Conservation (phyloP, 2,797 vertebrate genomes). For the Sarcophilus harrisii region DNA sequence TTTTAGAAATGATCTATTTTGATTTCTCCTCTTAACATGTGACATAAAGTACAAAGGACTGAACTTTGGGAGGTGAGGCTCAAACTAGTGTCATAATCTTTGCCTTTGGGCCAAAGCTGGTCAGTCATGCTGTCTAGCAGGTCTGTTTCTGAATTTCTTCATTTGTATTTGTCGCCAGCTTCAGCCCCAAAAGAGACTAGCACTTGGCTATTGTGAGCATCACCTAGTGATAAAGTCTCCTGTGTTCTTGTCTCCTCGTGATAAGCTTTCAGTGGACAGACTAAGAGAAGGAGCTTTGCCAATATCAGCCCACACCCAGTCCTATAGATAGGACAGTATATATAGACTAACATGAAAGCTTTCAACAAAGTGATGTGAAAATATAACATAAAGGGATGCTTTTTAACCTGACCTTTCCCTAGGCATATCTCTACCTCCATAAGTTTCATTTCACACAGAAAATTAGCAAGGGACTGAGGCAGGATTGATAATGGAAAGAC, state of each 20-base stretch:
- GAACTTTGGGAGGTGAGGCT: background rate
- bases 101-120: background rate
- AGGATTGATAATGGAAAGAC: background rate
- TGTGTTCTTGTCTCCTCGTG: constrained; percentile 89
- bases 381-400: constrained; percentile 55
- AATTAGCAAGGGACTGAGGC: background rate
- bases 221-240: constrained; percentile 89
- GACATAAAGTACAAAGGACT: background rate
- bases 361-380: constrained; percentile 65
- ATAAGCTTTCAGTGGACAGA: constrained; percentile 94
- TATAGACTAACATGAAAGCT: constrained; percentile 84
- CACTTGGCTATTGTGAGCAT: constrained; percentile 78
- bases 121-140: background rate
- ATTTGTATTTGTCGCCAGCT: constrained; percentile 67
- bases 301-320: constrained; percentile 82
- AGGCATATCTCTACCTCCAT: background rate
- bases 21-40: background rate
- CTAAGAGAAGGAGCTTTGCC: constrained; percentile 85
- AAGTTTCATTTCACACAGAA: background rate
- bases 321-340: constrained; percentile 81
- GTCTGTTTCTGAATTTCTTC: background rate
- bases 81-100: background rate
- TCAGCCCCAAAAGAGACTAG: constrained; percentile 83
- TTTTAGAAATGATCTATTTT: no score
- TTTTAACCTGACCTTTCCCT: constrained; percentile 65